phyloP scores from a whole-genome alignment of 2,888 invertebrate genomes.

The Ctena decussata region DNA sequence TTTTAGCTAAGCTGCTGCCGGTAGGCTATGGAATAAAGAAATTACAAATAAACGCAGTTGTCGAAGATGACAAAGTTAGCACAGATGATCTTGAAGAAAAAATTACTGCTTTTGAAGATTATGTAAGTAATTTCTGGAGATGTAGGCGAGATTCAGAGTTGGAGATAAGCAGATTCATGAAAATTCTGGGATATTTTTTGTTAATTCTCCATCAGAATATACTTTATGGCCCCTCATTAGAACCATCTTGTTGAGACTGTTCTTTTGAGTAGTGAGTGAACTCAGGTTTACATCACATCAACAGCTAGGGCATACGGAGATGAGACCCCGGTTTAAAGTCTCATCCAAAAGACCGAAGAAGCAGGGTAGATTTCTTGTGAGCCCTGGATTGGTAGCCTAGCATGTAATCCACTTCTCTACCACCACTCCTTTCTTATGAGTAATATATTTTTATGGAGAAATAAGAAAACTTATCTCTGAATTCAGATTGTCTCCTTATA shows the following conservation, averaged over 20 bases:
- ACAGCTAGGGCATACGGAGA: too few species aligned
- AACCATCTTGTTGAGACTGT: neutral
- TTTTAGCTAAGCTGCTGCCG: conserved; percentile 95
- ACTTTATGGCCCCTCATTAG: neutral
- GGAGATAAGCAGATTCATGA: neutral
- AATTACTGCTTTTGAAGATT: conserved; percentile 82
- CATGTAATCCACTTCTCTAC: too few species aligned
- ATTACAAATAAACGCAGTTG: conserved; percentile 97
- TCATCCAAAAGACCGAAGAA: too few species aligned
- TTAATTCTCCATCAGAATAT: neutral
- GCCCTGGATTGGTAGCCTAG: too few species aligned
- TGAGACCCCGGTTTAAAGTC: too few species aligned
- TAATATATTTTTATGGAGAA: too few species aligned
- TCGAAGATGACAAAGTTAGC: conserved; percentile 97
- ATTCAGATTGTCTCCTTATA: too few species aligned
- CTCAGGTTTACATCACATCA: too few species aligned
- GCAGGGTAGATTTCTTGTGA: too few species aligned
- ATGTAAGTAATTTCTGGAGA: conserved; percentile 61
- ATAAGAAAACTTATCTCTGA: too few species aligned
- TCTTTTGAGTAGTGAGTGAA: too few species aligned
- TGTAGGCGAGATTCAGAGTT: neutral
- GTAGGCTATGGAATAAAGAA: conserved; percentile 98
- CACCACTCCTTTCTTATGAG: too few species aligned
- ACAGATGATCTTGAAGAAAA: conserved; percentile 79
- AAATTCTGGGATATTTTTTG: neutral